These are phyloP conservation scores for Indicator maculatus DNA, from an alignment of 2,113 vertebrate species.

Conservation along the genomic window DNA sequence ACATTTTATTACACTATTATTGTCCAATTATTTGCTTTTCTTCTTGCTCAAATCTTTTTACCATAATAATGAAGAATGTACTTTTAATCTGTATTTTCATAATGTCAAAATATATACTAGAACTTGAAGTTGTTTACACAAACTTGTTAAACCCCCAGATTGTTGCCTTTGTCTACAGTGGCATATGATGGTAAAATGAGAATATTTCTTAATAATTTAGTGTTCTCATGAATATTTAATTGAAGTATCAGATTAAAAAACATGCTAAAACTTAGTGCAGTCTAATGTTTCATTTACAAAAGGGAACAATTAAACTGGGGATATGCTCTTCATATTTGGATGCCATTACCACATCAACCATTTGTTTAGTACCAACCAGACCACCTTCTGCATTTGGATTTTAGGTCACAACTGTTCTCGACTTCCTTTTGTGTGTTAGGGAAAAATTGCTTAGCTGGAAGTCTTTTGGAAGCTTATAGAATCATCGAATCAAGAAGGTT, in stretches of 20 bases:
- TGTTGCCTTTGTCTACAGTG: slow-evolving; percentile 1
- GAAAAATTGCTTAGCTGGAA: background rate
- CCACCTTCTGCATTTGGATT: background rate
- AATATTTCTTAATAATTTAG: slow-evolving; percentile 77
- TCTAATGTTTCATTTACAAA: slow-evolving; percentile 58
- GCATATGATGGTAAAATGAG: slow-evolving; percentile 61
- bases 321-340: background rate
- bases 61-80: background rate
- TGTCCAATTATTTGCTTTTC: slow-evolving; percentile 25
- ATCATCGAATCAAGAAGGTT: too few relatives aligned
- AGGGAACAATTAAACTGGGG: background rate
- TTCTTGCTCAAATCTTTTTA: background rate
- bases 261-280: slow-evolving; percentile 47
- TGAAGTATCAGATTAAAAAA: slow-evolving; percentile 73
- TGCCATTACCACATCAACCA: background rate
- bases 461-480: background rate
- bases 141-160: background rate
- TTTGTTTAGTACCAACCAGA: background rate
- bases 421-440: background rate
- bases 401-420: background rate
- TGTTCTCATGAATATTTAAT: slow-evolving; percentile 75
- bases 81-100: slow-evolving; percentile 15
- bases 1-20: background rate
- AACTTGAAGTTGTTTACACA: background rate
- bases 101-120: background rate